A percentile compares a stretch with the other conserved stretches of the same genome.
Conservation (phyloP, 2,888 invertebrate genomes). For the Lasioglossum marginatum region DNA sequence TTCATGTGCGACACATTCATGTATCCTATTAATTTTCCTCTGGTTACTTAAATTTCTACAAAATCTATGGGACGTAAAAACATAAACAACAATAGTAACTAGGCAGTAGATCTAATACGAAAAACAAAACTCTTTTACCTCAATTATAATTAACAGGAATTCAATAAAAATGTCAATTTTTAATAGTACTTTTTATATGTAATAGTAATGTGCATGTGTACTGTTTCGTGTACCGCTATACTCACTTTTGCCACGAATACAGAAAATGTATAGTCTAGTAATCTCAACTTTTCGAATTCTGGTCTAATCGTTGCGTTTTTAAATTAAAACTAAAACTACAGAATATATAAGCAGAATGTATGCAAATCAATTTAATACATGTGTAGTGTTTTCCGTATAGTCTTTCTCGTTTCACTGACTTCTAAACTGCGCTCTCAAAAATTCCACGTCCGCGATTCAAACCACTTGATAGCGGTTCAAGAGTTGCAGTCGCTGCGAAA, state of each 20-base stretch:
- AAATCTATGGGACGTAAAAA: not conserved
- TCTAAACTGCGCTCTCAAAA: not conserved
- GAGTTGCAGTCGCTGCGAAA: conserved; percentile 1
- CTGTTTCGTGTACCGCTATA: too few relatives aligned
- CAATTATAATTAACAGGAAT: not conserved
- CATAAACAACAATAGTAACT: not conserved
- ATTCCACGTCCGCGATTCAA: not conserved
- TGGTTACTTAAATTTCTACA: not conserved
- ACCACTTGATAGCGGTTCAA: not conserved
- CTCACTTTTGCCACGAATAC: too few relatives aligned
- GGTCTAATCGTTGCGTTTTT: not conserved
- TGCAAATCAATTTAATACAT: not conserved
- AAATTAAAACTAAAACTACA: not conserved
- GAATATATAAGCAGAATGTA: not conserved
- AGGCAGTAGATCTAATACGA: not conserved
- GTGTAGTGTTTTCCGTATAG: not conserved
- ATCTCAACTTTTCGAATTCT: not conserved
- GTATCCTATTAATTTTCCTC: not conserved
- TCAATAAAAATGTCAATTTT: too few relatives aligned
- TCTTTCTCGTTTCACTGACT: not conserved
- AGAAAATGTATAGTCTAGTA: too few relatives aligned
- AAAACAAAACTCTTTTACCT: not conserved
- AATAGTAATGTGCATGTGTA: too few relatives aligned
- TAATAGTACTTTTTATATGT: too few relatives aligned
- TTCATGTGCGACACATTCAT: not conserved